A percentile compares a stretch with the other conserved stretches of the same genome.
Evolutionary conservation across 2,797 vertebrate genomes (phyloP).

Genomic region (Xenops minutus): DNA sequence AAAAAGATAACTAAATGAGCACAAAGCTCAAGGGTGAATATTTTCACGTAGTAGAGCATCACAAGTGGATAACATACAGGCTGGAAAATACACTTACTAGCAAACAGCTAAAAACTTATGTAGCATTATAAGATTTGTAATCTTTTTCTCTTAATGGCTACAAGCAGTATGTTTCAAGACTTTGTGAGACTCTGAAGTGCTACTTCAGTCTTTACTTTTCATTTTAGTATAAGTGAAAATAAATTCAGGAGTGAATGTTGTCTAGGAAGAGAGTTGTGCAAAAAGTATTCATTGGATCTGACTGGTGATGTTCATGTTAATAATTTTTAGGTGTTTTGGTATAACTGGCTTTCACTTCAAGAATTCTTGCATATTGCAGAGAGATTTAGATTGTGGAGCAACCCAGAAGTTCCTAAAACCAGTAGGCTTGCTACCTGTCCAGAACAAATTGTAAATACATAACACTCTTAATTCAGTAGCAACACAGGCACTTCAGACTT

Average conservation of each 20-base stretch:
- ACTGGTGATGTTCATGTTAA: background rate
- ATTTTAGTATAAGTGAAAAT: background rate
- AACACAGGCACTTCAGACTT: background rate
- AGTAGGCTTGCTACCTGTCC: background rate
- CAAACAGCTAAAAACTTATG: background rate
- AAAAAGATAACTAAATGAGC: background rate
- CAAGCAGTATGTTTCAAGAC: background rate
- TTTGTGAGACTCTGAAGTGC: background rate
- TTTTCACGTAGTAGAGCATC: background rate
- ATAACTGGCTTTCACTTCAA: background rate
- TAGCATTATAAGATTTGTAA: background rate
- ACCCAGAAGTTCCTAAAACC: background rate
- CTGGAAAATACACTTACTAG: background rate
- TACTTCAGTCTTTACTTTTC: background rate
- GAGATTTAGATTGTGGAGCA: background rate
- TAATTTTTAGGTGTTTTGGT: background rate
- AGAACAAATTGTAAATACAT: background rate
- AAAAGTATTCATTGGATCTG: background rate
- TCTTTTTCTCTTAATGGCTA: background rate
- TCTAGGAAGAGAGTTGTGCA: background rate
- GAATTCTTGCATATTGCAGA: background rate
- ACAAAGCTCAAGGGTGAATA: background rate
- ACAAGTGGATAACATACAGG: background rate
- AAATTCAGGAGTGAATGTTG: background rate
- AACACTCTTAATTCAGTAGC: background rate